phyloP scores from a whole-genome alignment of 2,888 invertebrate species.

The Lymantria monacha region DNA sequence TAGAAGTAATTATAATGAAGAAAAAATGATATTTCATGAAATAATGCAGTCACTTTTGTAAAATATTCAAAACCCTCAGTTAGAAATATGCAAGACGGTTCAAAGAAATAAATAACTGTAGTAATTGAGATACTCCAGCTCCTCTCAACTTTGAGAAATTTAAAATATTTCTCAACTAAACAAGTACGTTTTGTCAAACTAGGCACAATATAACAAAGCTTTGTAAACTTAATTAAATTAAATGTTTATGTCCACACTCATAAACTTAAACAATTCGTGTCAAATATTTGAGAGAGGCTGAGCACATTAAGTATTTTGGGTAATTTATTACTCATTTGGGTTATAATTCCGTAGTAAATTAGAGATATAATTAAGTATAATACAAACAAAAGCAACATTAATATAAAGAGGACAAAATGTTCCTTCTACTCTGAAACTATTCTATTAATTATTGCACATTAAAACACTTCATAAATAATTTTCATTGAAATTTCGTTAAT shows the following conservation, averaged over 20 bases:
- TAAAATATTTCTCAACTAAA: background rate
- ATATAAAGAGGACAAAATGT: too few species aligned
- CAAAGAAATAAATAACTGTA: background rate
- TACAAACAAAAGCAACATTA: background rate
- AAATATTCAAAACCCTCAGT: too few species aligned
- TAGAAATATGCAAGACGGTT: background rate
- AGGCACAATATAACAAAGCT: background rate
- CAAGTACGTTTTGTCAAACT: background rate
- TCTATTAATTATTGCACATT: too few species aligned
- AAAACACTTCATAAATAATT: too few species aligned
- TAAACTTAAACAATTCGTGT: background rate
- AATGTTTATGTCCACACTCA: constrained; percentile 2
- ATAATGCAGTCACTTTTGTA: too few species aligned
- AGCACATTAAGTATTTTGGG: background rate
- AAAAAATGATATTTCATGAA: too few species aligned
- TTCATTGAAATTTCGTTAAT: too few species aligned
- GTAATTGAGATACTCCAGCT: background rate
- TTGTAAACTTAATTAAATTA: constrained; percentile 7
- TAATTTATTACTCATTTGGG: background rate
- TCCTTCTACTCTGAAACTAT: too few species aligned
- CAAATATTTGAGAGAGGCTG: background rate
- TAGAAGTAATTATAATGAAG: too few species aligned
- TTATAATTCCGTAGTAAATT: background rate
- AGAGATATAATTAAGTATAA: background rate
- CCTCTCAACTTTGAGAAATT: background rate